Base-by-base conservation (phyloP, 1,140 invertebrate genomes). In the Latrodectus geometricus region DNA sequence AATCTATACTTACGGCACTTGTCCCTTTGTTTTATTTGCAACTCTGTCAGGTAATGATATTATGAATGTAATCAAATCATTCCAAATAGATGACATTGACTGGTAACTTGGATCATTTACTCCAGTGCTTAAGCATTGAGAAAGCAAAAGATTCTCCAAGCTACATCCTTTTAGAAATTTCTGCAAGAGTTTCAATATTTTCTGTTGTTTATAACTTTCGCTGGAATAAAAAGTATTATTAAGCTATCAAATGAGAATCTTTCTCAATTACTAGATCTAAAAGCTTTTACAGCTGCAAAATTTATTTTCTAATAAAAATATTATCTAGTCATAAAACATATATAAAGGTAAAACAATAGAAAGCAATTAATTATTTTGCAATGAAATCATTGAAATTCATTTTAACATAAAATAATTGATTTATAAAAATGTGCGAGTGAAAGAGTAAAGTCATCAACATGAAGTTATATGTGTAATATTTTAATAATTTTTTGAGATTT, bases 21-120 rank as follows among this genome's bases (percentile, higher is more conserved):
- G 17, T 12, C 65, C 75, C 35, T 78, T 69, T 35, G 75, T 70
- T 72, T 77, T 77, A 20, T 85, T 77, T 11, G 83, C 74, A 14
- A 85, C 20, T 77, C 75, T 69, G 56, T 85, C 83, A 9, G 83
- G 74, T 1, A 85, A 49, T 15, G 83, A 77, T 21, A 75, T 50
- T 5, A 85, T 50, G 4, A 78, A 56, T 9, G 61, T 77, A 48
- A 85, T 72, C 0, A 85, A 21, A 20, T 78, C 83, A 78, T 72
- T 73, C 83, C 83, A 85, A 35, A 66, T 77, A n/a, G 56, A 54
- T 7, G 75, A 85, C 23, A 69, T 14, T 11, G 50, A 35, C 8
- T 15, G 15, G 56, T 21, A 56, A 21, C 56, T 75, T 8, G 35
- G 50, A 70, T 85, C 66, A 20, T 50, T 48, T 0, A 49, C 9